phyloP scores from a whole-genome alignment of 2,113 vertebrate genomes.

The Pithys albifrons region DNA sequence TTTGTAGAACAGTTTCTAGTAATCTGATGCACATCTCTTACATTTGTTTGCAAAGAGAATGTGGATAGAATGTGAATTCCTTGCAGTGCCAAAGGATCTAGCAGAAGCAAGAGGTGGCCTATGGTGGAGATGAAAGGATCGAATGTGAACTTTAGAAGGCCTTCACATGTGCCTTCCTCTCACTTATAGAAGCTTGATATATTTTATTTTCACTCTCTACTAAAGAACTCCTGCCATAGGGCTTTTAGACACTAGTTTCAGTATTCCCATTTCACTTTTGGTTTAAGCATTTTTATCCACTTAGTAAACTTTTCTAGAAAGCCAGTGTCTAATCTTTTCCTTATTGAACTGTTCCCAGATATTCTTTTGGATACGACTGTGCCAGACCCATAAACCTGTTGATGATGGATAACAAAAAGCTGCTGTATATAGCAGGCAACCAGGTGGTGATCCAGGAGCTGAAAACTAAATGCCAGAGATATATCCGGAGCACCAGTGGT shows the following conservation, averaged over 20 bases:
- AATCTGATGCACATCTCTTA: background rate
- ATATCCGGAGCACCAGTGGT: conserved; percentile 81
- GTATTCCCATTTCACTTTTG: background rate
- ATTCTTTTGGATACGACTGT: conserved; percentile 94
- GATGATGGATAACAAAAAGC: conserved; percentile 78
- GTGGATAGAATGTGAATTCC: background rate
- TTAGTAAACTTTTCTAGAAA: background rate
- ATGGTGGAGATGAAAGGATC: background rate
- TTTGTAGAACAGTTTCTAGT: background rate
- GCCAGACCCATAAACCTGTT: conserved; percentile 84
- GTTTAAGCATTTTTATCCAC: background rate
- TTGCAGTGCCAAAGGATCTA: background rate
- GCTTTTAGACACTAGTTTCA: background rate
- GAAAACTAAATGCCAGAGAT: conserved; percentile 79
- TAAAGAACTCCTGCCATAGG: background rate
- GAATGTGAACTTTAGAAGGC: background rate
- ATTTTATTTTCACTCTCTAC: background rate
- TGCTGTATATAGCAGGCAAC: conserved; percentile 89
- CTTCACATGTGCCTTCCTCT: background rate
- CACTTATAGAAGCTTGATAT: background rate
- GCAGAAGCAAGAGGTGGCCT: background rate
- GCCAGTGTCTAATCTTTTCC: conserved; percentile 53
- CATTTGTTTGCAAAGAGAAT: background rate
- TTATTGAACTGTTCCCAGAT: conserved; percentile 73
- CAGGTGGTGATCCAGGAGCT: conserved; percentile 82